Conservation (phyloP, 1,140 invertebrate species). For the Copidosoma floridanum region DNA sequence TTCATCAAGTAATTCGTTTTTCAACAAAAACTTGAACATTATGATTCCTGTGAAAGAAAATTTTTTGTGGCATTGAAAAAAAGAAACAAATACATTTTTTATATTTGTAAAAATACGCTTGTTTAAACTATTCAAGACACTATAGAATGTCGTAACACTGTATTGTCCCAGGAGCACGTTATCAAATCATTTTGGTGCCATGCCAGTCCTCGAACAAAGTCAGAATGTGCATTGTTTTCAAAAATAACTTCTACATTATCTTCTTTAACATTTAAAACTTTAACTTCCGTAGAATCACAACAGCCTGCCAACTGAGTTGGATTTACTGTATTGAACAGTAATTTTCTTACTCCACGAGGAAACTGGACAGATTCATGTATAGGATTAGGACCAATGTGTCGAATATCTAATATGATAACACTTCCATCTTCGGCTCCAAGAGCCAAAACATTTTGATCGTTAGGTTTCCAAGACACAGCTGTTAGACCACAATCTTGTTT, state of each 20-base stretch:
- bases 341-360: constrained; percentile 36
- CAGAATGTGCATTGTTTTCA: constrained; percentile 39
- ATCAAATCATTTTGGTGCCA: constrained; percentile 46
- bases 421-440: constrained; percentile 42
- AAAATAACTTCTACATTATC: constrained; percentile 31
- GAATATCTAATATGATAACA: constrained; percentile 41
- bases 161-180: constrained; percentile 51
- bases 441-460: constrained; percentile 38
- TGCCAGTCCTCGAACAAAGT: constrained; percentile 47
- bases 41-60: no score
- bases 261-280: constrained; percentile 40
- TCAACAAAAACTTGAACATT: no score
- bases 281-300: constrained; percentile 39
- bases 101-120: no score
- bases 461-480: constrained; percentile 40
- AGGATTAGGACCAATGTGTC: constrained; percentile 30
- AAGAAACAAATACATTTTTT: no score
- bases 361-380: constrained; percentile 30
- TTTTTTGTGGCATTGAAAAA: no score
- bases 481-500: constrained; percentile 35
- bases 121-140: no score
- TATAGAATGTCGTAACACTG: constrained; percentile 37
- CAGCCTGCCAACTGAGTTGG: constrained; percentile 41
- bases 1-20: no score
- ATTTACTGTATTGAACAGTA: constrained; percentile 40